Evolutionary conservation across 2,888 invertebrate species (phyloP).

Genomic region (Rhingia campestris): DNA sequence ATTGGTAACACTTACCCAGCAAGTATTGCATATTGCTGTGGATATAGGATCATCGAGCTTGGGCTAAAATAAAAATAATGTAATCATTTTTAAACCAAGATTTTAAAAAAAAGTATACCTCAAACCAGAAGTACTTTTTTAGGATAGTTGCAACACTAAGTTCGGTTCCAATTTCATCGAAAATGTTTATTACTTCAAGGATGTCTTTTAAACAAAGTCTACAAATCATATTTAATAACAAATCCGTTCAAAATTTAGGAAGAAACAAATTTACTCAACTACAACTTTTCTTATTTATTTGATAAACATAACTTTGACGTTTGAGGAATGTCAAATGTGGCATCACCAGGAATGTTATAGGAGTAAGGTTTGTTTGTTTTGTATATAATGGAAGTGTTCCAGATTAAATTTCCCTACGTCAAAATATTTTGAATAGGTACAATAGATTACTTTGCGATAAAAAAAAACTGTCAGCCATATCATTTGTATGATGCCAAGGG

Average conservation of each 20-base stretch:
- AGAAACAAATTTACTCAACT: slow-evolving; percentile 3
- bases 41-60: slow-evolving; percentile 79
- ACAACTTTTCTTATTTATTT: slow-evolving; percentile 25
- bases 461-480: no score
- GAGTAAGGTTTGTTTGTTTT: background rate
- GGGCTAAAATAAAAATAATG: no score
- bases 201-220: slow-evolving; percentile 80
- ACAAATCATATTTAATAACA: slow-evolving; percentile 78
- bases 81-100: slow-evolving; percentile 4
- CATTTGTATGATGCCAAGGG: no score
- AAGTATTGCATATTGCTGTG: slow-evolving; percentile 79
- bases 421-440: no score
- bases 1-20: slow-evolving; percentile 80
- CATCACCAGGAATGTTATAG: slow-evolving; percentile 20
- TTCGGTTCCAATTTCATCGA: slow-evolving; percentile 77
- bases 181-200: slow-evolving; percentile 79
- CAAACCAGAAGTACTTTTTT: slow-evolving; percentile 81
- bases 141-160: slow-evolving; percentile 79
- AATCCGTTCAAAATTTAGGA: slow-evolving; percentile 9
- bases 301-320: slow-evolving; percentile 24
- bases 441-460: no score
- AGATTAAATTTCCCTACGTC: no score
- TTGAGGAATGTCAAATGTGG: slow-evolving; percentile 8
- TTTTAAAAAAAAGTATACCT: slow-evolving; percentile 75
- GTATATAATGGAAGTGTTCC: no score